Evolutionary conservation across 2,888 invertebrate species (phyloP).

Genomic region (Clunio marinus): DNA sequence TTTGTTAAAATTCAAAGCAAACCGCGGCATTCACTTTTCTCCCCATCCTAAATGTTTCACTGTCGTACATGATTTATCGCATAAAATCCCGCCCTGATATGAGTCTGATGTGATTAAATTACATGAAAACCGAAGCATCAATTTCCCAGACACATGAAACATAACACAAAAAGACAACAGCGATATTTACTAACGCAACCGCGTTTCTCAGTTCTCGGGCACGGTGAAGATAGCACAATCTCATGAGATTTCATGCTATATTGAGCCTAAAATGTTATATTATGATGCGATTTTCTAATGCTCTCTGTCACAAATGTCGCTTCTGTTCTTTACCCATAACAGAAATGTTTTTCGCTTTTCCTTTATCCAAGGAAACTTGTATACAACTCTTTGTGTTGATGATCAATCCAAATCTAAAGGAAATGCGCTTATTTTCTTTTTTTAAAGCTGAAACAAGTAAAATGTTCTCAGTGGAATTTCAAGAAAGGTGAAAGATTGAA

Average conservation of each 20-base stretch:
- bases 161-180: conserved; percentile 15
- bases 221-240: neutral
- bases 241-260: conserved; percentile 30
- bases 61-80: neutral
- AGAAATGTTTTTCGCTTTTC: too few relatives aligned
- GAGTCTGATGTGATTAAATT: conserved; percentile 29
- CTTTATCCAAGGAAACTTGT: too few relatives aligned
- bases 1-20: too few relatives aligned
- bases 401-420: too few relatives aligned
- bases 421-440: neutral
- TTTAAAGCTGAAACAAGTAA: neutral
- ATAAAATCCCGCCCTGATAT: neutral
- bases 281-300: conserved; percentile 33
- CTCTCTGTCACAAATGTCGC: neutral
- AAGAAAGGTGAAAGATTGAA: conserved; percentile 7
- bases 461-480: conserved; percentile 5
- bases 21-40: too few relatives aligned
- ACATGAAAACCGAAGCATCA: conserved; percentile 25
- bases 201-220: neutral
- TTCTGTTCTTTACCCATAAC: too few relatives aligned
- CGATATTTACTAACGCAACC: neutral
- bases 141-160: conserved; percentile 24
- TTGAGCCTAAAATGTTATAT: conserved; percentile 22
- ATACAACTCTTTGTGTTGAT: too few relatives aligned
- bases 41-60: too few relatives aligned